These are phyloP conservation scores for Orthosia cruda DNA, from an alignment of 2,888 invertebrate species.

Conservation along the genomic window DNA sequence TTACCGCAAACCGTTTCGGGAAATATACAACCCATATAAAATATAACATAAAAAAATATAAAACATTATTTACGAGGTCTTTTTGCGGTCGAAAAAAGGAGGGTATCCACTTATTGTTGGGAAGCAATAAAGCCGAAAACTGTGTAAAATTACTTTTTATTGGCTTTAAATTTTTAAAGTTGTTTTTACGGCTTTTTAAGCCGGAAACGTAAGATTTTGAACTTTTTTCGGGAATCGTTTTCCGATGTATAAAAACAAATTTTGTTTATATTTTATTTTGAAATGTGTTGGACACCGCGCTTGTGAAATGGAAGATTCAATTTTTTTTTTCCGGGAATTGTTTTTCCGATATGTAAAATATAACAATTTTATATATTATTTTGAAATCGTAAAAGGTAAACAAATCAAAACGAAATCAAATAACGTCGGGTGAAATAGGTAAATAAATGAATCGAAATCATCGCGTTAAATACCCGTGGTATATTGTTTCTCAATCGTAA, in stretches of 20 bases:
- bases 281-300: not conserved
- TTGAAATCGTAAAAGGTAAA: too few relatives aligned
- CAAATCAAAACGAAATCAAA: too few relatives aligned
- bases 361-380: not conserved
- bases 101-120: slow-evolving; percentile 66
- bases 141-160: slow-evolving; percentile 65
- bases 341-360: slow-evolving; percentile 16
- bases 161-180: slow-evolving; percentile 51
- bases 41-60: slow-evolving; percentile 67
- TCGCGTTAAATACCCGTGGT: too few relatives aligned
- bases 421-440: too few relatives aligned
- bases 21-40: slow-evolving; percentile 72
- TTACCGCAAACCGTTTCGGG: slow-evolving; percentile 81
- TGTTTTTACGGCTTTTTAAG: slow-evolving; percentile 51
- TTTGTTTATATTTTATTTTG: not conserved
- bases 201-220: slow-evolving; percentile 56
- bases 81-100: slow-evolving; percentile 76
- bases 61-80: slow-evolving; percentile 80
- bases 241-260: slow-evolving; percentile 5
- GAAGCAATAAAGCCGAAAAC: slow-evolving; percentile 68
- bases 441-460: too few relatives aligned
- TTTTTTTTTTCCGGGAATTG: not conserved
- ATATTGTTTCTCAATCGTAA: too few relatives aligned
- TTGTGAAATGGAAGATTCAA: slow-evolving; percentile 44
- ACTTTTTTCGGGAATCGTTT: slow-evolving; percentile 3